Conservation (phyloP, 2,797 vertebrate genomes). For the Myripristis jacobus region DNA sequence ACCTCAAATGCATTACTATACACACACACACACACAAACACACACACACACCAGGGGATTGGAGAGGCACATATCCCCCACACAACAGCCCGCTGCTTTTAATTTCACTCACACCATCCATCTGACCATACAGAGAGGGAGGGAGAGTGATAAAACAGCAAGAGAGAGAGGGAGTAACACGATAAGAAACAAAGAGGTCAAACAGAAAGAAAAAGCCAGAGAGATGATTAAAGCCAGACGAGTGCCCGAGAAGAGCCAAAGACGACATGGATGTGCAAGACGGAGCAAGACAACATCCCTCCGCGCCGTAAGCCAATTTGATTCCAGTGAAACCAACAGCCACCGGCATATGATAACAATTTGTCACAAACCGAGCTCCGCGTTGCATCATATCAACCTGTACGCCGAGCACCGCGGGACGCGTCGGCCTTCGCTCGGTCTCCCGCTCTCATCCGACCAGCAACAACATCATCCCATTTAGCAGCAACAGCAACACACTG, state of each 20-base stretch:
- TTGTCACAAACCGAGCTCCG: constrained; percentile 14
- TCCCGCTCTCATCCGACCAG: constrained; percentile 49
- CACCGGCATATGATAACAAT: constrained; percentile 24
- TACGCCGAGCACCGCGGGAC: constrained; percentile 43
- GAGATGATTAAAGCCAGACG: constrained; percentile 48
- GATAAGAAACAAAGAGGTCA: constrained; percentile 16
- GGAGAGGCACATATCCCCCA: constrained; percentile 48
- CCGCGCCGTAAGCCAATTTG: constrained; percentile 11
- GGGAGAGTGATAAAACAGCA: constrained; percentile 40
- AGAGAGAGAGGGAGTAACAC: constrained; percentile 1
- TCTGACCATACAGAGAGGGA: constrained; percentile 34
- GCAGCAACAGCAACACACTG: constrained; percentile 35
- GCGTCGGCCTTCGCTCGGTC: constrained; percentile 56
- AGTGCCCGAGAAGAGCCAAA: constrained; percentile 31
- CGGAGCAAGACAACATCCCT: constrained; percentile 35
- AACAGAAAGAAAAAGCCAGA: constrained; percentile 22
- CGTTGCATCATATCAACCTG: constrained; percentile 50
- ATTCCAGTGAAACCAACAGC: constrained; percentile 22
- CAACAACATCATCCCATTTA: constrained; percentile 58
- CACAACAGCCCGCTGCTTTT: constrained; percentile 70
- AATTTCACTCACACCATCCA: constrained; percentile 69
- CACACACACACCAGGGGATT: constrained; percentile 61
- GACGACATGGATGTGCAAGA: not conserved
- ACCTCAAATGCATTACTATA: constrained; percentile 62
- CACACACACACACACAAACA: constrained; percentile 40